A percentile compares a stretch with the other conserved stretches of the same genome.
These are phyloP conservation scores for Tokudaia muenninki DNA, from an alignment of 2,797 vertebrate species.

Conservation along the genomic window DNA sequence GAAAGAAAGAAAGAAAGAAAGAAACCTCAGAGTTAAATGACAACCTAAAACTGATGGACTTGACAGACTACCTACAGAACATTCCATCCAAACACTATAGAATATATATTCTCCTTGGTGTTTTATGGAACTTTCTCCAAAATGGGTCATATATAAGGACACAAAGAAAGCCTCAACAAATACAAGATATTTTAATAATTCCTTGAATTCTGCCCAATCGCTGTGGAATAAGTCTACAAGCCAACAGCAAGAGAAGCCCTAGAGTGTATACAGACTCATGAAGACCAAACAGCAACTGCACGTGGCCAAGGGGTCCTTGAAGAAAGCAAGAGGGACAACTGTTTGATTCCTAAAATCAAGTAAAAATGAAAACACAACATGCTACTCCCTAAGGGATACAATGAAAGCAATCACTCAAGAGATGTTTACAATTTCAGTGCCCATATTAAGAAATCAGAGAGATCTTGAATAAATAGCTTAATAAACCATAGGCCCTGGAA, in stretches of 20 bases:
- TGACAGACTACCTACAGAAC: not conserved
- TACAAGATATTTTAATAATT: not conserved
- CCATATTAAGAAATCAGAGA: not conserved
- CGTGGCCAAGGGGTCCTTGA: not conserved
- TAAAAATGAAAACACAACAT: not conserved
- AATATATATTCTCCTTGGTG: not conserved
- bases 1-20: not conserved
- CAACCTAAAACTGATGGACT: not conserved
- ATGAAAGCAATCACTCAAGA: not conserved
- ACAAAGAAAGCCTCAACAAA: not conserved
- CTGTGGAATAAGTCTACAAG: not conserved
- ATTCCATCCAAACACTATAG: not conserved
- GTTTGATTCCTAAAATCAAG: not conserved
- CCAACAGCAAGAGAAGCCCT: not conserved
- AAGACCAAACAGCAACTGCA: too few relatives aligned
- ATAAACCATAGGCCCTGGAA: not conserved
- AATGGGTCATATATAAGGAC: not conserved
- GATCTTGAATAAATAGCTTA: not conserved
- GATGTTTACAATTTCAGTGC: not conserved
- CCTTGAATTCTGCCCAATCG: not conserved
- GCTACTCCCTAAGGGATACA: not conserved
- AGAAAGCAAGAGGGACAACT: not conserved
- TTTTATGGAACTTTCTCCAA: not conserved
- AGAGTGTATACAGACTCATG: not conserved
- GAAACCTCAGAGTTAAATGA: not conserved